Conservation (phyloP, 1,140 invertebrate genomes). For the Drosophila persimilis region DNA sequence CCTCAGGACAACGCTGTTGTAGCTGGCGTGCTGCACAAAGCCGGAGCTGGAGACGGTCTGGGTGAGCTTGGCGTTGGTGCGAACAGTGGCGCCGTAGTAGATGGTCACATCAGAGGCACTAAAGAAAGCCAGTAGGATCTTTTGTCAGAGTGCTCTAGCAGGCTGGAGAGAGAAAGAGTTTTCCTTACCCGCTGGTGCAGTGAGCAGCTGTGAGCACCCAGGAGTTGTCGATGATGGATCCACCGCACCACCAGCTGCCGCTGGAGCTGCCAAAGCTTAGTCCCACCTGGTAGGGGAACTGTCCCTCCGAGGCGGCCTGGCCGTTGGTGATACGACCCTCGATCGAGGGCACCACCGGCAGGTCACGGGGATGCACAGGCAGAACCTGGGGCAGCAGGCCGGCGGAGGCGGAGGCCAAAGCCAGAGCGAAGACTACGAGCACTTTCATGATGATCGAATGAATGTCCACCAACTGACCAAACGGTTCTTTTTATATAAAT, state of each 20-base stretch:
- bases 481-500: constrained; percentile 33
- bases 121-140: neutral
- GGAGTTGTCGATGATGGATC: constrained; percentile 84
- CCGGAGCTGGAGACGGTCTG: constrained; percentile 43
- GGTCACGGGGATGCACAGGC: constrained; percentile 55
- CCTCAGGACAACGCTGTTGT: constrained; percentile 41
- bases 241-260: constrained; percentile 85
- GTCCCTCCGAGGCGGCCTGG: constrained; percentile 62
- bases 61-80: constrained; percentile 40
- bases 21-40: constrained; percentile 57
- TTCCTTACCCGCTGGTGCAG: constrained; percentile 77
- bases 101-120: constrained; percentile 58
- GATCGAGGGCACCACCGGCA: constrained; percentile 40
- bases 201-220: constrained; percentile 86
- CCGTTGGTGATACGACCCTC: constrained; percentile 79
- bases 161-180: no score
- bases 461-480: neutral
- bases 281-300: constrained; percentile 84
- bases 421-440: constrained; percentile 66
- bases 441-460: constrained; percentile 76
- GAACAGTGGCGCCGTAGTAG: constrained; percentile 55
- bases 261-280: constrained; percentile 78
- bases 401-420: constrained; percentile 67
- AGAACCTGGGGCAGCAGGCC: constrained; percentile 46
- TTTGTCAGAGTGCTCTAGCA: no score